Evolutionary conservation across 2,888 invertebrate genomes (phyloP).

Genomic region (Mantis religiosa): DNA sequence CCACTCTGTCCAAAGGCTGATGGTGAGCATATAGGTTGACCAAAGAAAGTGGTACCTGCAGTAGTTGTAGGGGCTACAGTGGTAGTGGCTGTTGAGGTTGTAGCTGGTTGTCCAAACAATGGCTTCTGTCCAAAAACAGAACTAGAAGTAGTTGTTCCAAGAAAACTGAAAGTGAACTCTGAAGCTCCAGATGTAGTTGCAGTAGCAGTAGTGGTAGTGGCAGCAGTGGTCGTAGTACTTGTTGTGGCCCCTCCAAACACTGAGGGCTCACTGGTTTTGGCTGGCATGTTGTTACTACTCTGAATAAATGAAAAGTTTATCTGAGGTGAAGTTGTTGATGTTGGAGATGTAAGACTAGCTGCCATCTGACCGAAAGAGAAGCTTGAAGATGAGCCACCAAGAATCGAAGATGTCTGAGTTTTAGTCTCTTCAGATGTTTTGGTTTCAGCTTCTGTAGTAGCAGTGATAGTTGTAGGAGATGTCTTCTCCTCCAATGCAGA

Average conservation of each 20-base stretch:
- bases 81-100: conserved; percentile 30
- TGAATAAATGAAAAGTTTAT: neutral
- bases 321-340: neutral
- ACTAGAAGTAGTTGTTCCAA: neutral
- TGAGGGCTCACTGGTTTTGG: neutral
- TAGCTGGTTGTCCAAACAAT: neutral
- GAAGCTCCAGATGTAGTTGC: neutral
- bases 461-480: neutral
- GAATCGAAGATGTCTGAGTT: neutral
- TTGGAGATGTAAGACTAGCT: conserved; percentile 25
- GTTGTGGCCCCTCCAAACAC: neutral
- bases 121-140: neutral
- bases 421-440: conserved; percentile 11
- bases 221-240: neutral
- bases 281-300: neutral
- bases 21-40: conserved; percentile 32
- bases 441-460: conserved; percentile 31
- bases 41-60: conserved; percentile 35
- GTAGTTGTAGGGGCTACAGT: conserved; percentile 37
- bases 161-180: neutral
- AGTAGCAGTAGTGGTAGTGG: neutral
- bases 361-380: conserved; percentile 20
- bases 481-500: neutral
- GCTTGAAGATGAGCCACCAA: conserved; percentile 1
- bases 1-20: conserved; percentile 26